Evolutionary conservation across 2,113 vertebrate species (phyloP).

Genomic region (Lagenorhynchus albirostris): DNA sequence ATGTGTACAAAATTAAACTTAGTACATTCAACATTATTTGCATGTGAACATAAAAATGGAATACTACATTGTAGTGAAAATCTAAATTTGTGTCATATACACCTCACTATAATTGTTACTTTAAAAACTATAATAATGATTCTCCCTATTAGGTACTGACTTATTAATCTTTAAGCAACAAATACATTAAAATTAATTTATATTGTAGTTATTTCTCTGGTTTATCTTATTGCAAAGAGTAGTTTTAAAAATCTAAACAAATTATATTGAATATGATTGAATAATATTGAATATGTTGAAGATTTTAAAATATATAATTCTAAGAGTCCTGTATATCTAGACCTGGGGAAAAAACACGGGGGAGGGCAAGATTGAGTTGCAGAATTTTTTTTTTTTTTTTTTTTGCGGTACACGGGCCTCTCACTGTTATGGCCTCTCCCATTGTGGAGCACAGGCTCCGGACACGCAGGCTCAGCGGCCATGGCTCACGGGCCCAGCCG

Average conservation of each 20-base stretch:
- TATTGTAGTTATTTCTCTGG: background rate
- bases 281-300: background rate
- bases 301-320: background rate
- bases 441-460: too few relatives aligned
- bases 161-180: background rate
- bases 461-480: too few relatives aligned
- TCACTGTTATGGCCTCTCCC: too few relatives aligned
- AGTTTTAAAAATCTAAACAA: background rate
- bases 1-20: background rate
- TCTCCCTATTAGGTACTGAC: background rate
- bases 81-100: background rate
- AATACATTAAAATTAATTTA: background rate
- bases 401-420: too few relatives aligned
- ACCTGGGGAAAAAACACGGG: background rate
- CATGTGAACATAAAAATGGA: background rate
- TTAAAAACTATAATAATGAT: background rate
- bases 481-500: too few relatives aligned
- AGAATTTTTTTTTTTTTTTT: too few relatives aligned
- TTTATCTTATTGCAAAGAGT: background rate
- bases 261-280: background rate
- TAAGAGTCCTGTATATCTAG: background rate
- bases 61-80: background rate
- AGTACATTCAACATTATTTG: background rate
- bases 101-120: background rate
- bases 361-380: background rate